Evolutionary conservation across 1,140 invertebrate genomes (phyloP).

Genomic region (Ptiloglossa arizonensis): DNA sequence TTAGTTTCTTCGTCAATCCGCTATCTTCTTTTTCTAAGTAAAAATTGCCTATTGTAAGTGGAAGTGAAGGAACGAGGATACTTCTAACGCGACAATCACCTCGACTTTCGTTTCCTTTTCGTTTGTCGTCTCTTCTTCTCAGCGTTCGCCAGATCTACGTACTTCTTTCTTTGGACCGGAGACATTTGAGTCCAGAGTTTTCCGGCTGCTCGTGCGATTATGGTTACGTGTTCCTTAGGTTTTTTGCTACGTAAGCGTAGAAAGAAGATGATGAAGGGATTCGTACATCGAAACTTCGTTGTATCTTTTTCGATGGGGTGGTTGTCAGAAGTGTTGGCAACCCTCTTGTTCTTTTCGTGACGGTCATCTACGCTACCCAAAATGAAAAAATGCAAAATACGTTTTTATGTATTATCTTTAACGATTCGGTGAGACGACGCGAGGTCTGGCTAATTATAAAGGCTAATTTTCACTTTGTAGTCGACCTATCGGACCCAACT

Average conservation of each 20-base stretch:
- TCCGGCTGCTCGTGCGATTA: conserved; percentile 74
- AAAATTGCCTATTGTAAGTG: not conserved
- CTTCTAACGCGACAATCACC: conserved; percentile 12
- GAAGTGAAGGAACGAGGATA: not conserved
- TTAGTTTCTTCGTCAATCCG: not conserved
- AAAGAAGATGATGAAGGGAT: conserved; percentile 78
- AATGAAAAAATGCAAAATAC: conserved; percentile 64
- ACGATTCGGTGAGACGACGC: not conserved
- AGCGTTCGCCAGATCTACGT: conserved; percentile 74
- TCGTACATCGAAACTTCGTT: conserved; percentile 59
- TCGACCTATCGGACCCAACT: not conserved
- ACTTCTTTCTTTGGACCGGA: conserved; percentile 72
- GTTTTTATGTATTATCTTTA: conserved; percentile 42
- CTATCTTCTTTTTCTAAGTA: not conserved
- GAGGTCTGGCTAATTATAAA: not conserved
- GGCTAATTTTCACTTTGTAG: not conserved
- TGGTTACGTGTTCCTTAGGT: conserved; percentile 69
- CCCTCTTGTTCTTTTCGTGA: conserved; percentile 14
- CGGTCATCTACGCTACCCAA: conserved; percentile 73
- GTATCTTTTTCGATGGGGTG: not conserved
- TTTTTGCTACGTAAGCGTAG: conserved; percentile 71
- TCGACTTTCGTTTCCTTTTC: conserved; percentile 39
- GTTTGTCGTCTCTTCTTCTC: conserved; percentile 71
- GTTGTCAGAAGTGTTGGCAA: not conserved
- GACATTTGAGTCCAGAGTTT: conserved; percentile 74